Conservation (phyloP, 2,113 vertebrate species). For the Galemys pyrenaicus region DNA sequence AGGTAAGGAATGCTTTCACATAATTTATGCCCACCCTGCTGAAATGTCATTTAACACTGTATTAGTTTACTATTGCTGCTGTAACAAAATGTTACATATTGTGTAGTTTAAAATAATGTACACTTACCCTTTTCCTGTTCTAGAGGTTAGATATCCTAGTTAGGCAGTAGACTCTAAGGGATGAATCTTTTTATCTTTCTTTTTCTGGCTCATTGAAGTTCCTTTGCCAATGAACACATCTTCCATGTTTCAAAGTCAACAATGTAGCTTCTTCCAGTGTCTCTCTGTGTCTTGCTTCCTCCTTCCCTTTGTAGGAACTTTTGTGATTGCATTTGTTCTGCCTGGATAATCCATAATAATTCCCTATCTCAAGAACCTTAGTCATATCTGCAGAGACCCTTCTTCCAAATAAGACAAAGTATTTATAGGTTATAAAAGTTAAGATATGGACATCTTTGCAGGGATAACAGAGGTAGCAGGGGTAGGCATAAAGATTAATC, state of each 20-base stretch:
- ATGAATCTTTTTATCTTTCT: not conserved
- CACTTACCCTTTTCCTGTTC: not conserved
- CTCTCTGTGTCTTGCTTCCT: not conserved
- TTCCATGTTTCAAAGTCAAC: not conserved
- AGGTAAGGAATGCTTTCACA: rapidly evolving
- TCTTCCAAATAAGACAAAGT: not conserved
- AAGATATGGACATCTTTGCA: not conserved
- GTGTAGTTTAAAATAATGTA: not conserved
- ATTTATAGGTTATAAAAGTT: not conserved
- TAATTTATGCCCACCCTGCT: not conserved
- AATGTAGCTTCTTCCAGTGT: not conserved
- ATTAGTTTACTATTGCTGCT: not conserved
- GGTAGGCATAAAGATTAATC: not conserved
- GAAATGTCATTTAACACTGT: not conserved
- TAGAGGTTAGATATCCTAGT: not conserved
- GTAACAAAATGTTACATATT: not conserved
- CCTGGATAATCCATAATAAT: not conserved
- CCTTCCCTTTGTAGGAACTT: not conserved
- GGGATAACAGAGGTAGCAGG: not conserved
- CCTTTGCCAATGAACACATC: not conserved
- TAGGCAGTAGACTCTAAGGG: not conserved
- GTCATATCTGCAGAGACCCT: not conserved
- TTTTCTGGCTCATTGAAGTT: not conserved
- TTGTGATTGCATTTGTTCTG: not conserved
- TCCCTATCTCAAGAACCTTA: not conserved